Conservation (phyloP, 2,888 invertebrate genomes). For the Macropis europaea region DNA sequence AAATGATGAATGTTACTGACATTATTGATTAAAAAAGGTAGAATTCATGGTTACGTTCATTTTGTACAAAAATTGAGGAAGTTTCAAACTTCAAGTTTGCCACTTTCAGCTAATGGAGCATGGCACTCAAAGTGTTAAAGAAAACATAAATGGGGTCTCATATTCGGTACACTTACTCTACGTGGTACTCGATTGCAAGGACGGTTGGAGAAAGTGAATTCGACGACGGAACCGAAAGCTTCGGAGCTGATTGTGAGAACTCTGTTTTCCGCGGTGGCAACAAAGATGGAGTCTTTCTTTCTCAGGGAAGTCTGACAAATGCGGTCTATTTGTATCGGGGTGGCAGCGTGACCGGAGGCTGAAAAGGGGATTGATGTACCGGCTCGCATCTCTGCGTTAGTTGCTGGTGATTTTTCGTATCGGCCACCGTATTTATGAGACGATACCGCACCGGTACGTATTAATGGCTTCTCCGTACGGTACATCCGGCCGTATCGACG, state of each 20-base stretch:
- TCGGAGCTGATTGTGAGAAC: constrained; percentile 3
- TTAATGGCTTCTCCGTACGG: constrained; percentile 51
- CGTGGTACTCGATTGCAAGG: neutral
- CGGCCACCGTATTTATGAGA: constrained; percentile 55
- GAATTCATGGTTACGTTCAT: too few species aligned
- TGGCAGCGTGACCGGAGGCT: constrained; percentile 8
- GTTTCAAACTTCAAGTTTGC: too few species aligned
- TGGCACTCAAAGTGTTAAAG: too few species aligned
- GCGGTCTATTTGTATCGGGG: constrained; percentile 39
- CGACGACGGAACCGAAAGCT: neutral
- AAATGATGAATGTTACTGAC: too few species aligned
- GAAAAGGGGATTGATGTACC: constrained; percentile 55
- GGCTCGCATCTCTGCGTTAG: constrained; percentile 39
- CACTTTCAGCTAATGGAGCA: too few species aligned
- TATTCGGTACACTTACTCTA: too few species aligned
- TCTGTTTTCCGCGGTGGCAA: constrained; percentile 33
- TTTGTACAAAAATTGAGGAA: too few species aligned
- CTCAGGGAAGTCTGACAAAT: constrained; percentile 51
- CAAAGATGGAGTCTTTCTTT: constrained; percentile 35
- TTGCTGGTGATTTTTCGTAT: constrained; percentile 55
- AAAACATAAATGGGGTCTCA: too few species aligned
- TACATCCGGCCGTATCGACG: constrained; percentile 47
- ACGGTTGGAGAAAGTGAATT: constrained; percentile 8
- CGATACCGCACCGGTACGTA: constrained; percentile 48
- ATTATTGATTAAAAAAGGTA: too few species aligned